Evolutionary conservation across 2,888 invertebrate genomes (phyloP).

Genomic region (Macaria notata): DNA sequence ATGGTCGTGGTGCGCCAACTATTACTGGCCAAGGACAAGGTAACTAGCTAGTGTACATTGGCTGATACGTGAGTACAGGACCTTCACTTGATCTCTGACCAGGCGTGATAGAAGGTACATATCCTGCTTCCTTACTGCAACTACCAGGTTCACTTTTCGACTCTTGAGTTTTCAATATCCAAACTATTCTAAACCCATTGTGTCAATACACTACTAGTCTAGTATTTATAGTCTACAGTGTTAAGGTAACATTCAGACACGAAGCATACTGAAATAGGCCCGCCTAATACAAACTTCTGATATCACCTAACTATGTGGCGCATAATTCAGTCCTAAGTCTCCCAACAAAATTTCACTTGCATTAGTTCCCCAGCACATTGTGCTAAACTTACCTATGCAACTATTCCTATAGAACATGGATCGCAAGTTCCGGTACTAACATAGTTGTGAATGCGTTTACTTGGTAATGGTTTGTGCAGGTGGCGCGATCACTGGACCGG

Average conservation of each 20-base stretch:
- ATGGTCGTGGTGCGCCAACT: slow-evolving; percentile 98
- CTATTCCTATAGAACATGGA: slow-evolving; percentile 27
- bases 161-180: no score
- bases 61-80: no score
- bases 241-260: no score
- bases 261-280: no score
- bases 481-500: slow-evolving; percentile 90
- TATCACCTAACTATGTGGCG: slow-evolving; percentile 9
- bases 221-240: no score
- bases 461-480: slow-evolving; percentile 64
- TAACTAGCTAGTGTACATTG: slow-evolving; percentile 48
- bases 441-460: slow-evolving; percentile 33
- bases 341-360: slow-evolving; percentile 2
- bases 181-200: no score
- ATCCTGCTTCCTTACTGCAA: no score
- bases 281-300: no score
- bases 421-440: slow-evolving; percentile 30
- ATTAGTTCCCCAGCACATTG: slow-evolving; percentile 22
- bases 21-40: slow-evolving; percentile 97
- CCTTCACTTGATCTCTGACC: no score
- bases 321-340: not conserved
- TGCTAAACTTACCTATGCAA: slow-evolving; percentile 14
- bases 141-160: no score
- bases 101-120: no score
- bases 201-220: no score